Base-by-base conservation (phyloP, 2,888 invertebrate species). In the Mamestra brassicae region DNA sequence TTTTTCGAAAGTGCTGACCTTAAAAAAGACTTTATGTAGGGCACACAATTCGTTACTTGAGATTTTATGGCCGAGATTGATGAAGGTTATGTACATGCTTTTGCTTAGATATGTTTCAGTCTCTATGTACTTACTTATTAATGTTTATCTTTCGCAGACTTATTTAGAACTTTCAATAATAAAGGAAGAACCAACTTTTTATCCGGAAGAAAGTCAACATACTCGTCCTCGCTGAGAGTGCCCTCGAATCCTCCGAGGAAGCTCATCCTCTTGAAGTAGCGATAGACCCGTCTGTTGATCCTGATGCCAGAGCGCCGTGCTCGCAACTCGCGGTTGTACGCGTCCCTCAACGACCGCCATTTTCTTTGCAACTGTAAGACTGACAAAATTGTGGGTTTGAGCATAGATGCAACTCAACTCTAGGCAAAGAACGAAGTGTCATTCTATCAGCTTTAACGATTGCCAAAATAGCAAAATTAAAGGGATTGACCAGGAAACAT, bases 301-400 rank as follows among this genome's bases (percentile, higher is more conserved):
- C 93, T 87, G 17, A 88, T 77, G 26, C 92, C 92, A 34, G 92
- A 87, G 36, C 90, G 89, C 2, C 95, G 91, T 50, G 91, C 80
- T 10, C 96, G 89, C 73, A 96, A 85, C 88, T 96, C 96, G 6
- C 96, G 85, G 85, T 94, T 95, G 91, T 95, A 96, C 26, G 95
- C 95, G 87, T 96, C 96, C 6, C 95, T 91, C 2, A 96, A 88
- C 0, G 96, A 96, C 54, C 96, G 93, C 96, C 96, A 96, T 89
- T 95, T 96, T 75, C 93, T 93, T 85, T 96, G 96, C 55, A 96
- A 83, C 80, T 95, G 94, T 47, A 96, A 88, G 3, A 96, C 96
- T 7, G 83, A 81, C 61, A 74, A 45, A 79, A 62, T 73, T 36
- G 71, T 45, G 26, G 55, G 13, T 38, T 38, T 62, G 58, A 26